A percentile compares a stretch with the other conserved stretches of the same genome.
These are phyloP conservation scores for Nineta flava DNA, from an alignment of 2,888 invertebrate species.

Conservation along the genomic window DNA sequence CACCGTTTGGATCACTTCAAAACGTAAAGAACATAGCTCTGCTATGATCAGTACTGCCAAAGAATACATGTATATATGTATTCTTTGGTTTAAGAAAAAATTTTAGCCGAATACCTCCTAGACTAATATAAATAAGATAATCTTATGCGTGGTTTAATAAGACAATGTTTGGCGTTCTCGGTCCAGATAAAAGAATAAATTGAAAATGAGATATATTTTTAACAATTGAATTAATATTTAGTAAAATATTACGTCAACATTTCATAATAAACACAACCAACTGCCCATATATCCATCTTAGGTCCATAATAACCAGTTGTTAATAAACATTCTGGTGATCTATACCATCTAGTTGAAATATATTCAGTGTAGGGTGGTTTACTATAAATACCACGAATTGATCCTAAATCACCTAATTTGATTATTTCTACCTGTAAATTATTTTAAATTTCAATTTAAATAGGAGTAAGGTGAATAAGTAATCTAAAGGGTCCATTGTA, in stretches of 20 bases:
- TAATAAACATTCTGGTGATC: slow-evolving; percentile 50
- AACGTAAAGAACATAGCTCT: no score
- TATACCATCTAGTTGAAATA: slow-evolving; percentile 53
- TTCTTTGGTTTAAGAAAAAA: no score
- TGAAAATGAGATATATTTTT: background rate
- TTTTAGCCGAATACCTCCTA: no score
- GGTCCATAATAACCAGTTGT: slow-evolving; percentile 48
- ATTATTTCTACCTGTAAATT: slow-evolving; percentile 28
- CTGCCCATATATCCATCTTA: slow-evolving; percentile 59
- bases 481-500: no score
- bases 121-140: no score
- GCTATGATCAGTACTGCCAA: no score
- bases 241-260: slow-evolving; percentile 34
- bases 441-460: no score
- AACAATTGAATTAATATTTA: background rate
- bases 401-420: slow-evolving; percentile 47
- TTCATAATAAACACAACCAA: slow-evolving; percentile 54
- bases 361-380: slow-evolving; percentile 50
- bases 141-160: no score
- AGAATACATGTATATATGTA: no score
- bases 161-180: background rate
- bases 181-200: background rate
- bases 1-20: no score
- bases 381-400: slow-evolving; percentile 39
- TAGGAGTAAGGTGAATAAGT: background rate